Base-by-base conservation (phyloP, 2,888 invertebrate species). In the Acronicta psi region DNA sequence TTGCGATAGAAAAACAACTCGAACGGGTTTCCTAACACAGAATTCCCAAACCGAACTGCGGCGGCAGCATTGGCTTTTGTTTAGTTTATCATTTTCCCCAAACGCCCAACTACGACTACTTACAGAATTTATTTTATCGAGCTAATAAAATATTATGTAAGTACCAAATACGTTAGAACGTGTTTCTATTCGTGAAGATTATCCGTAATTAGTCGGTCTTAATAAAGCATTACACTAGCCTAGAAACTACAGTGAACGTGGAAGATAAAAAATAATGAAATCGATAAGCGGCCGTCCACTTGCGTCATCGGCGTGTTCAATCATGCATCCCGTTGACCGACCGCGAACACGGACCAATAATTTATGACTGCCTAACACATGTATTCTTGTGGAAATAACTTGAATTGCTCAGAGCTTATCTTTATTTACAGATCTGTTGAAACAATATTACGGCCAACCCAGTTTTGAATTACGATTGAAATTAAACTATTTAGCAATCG, bases 221-320 rank as follows among this genome's bases (percentile, higher is more conserved):
- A 75, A 77, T 71, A 54, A 70, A 69, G 49, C 70, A 73, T 77
- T 56, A 65, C 57, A 57, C 66, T 61, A 65, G 64, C 51, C 52
- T 70, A 59, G 60, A 77, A 76, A 74, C 80, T 72, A 72, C 72
- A 54, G 69, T 73, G 61, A 57, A 65, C 56, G 59, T 67, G 52
- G 69, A 76, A 81, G 83, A 87, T 86, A 88, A 88, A 85, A 86
- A 82, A 81, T 87, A 89, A 89, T 91, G 83, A 89, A 90, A 91
- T 91, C 90, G 92, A 92, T 91, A 90, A 87, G 83, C 81, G 64
- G 75, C 75, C 78, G 74, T 59, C 69, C 73, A 77, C 77, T 88
- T 91, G 87, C 92, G 92, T 92, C 91, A 92, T 85, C 74, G 73
- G 75, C 67, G 69, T 85, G 84, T 84, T 89, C 85, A 86, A 86